Conservation (phyloP, 2,113 vertebrate species). For the Sakesphorus luctuosus region DNA sequence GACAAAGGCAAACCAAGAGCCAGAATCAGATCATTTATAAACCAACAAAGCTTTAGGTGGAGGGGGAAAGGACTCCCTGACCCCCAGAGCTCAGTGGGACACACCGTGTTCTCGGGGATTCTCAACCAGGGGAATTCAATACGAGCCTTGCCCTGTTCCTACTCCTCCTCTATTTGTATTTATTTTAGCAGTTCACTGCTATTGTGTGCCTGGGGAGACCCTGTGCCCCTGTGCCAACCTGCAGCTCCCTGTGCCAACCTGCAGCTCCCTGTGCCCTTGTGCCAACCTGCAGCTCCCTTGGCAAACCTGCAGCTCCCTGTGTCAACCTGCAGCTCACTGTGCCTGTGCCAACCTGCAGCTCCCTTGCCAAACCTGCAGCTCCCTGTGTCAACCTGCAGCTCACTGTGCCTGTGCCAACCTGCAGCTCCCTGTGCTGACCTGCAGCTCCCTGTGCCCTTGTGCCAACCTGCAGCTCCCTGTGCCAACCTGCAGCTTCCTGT, state of each 20-base stretch:
- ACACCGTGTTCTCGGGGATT: neutral
- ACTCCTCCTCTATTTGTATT: neutral
- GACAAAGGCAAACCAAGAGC: neutral
- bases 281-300: too few species aligned
- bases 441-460: too few species aligned
- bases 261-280: neutral
- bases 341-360: too few species aligned
- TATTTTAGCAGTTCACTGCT: neutral
- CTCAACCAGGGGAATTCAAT: neutral
- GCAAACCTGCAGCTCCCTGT: too few species aligned
- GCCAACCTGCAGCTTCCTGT: too few species aligned
- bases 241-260: neutral
- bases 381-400: too few species aligned
- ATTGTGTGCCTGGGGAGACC: neutral
- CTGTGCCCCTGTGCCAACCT: neutral
- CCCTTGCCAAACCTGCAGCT: too few species aligned
- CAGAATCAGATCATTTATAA: neutral
- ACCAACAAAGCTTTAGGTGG: neutral
- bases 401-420: too few species aligned
- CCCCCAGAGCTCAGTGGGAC: neutral
- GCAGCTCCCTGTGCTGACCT: too few species aligned
- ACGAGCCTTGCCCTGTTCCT: neutral
- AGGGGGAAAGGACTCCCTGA: neutral
- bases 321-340: too few species aligned
- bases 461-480: too few species aligned